Evolutionary conservation across 2,888 invertebrate genomes (phyloP).

Genomic region (Apamea epomidion): DNA sequence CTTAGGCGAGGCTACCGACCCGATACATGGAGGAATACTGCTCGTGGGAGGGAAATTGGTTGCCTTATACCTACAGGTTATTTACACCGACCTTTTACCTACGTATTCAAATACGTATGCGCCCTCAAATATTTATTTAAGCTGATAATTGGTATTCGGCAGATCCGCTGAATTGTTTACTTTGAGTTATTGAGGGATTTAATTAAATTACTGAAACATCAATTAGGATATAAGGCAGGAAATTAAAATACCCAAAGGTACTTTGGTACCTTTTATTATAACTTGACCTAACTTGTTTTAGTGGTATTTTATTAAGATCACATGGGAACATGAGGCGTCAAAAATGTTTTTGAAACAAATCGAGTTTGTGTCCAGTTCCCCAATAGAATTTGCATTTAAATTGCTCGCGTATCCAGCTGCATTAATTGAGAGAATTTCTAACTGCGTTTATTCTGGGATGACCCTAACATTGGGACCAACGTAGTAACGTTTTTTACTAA

Average conservation of each 20-base stretch:
- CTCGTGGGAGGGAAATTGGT: conserved; percentile 81
- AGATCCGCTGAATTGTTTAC: conserved; percentile 14
- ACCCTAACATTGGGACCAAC: not conserved
- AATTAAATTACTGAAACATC: conserved; percentile 6
- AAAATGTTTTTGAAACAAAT: conserved; percentile 1
- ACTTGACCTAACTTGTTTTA: not conserved
- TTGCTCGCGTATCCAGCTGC: conserved; percentile 39
- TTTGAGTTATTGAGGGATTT: not conserved
- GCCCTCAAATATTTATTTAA: conserved; percentile 17
- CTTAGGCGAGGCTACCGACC: conserved; percentile 75
- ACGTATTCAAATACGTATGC: not conserved
- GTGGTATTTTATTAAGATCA: not conserved
- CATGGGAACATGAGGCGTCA: not conserved
- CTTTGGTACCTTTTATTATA: not conserved
- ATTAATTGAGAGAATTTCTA: conserved; percentile 34
- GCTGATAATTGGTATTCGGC: not conserved
- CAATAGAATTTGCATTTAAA: conserved; percentile 52
- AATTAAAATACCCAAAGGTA: not conserved
- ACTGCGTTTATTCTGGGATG: conserved; percentile 1
- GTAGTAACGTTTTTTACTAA: not conserved
- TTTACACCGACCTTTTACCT: not conserved
- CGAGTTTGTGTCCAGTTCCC: conserved; percentile 14
- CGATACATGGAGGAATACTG: conserved; percentile 81
- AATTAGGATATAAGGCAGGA: not conserved
- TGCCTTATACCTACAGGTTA: conserved; percentile 83